A percentile compares a stretch with the other conserved stretches of the same genome.
phyloP scores from a whole-genome alignment of 2,888 invertebrate genomes.

The Mesorhabditis spiculigera region DNA sequence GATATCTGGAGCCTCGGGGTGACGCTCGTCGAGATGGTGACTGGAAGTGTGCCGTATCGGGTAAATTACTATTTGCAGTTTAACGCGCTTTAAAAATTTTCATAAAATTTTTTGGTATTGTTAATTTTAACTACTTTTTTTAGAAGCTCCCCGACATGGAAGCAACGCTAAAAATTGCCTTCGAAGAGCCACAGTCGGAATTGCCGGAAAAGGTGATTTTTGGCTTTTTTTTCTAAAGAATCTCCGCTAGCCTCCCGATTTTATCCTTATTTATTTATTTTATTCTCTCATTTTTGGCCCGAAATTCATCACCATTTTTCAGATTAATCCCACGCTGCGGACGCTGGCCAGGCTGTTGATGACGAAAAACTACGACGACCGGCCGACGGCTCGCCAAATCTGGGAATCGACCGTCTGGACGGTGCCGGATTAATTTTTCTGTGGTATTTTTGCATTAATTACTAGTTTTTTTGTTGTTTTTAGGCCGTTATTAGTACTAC shows the following conservation, averaged over 20 bases:
- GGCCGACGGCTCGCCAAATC: constrained; percentile 9
- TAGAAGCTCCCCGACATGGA: constrained; percentile 15
- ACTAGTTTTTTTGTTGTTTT: too few species aligned
- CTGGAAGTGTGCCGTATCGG: constrained; percentile 36
- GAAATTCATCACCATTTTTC: neutral
- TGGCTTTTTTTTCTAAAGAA: too few species aligned
- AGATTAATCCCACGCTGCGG: neutral
- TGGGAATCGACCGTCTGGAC: neutral
- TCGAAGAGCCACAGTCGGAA: constrained; percentile 18
- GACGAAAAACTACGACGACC: constrained; percentile 7
- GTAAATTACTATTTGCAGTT: constrained; percentile 7
- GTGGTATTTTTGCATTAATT: too few species aligned
- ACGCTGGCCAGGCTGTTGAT: constrained; percentile 6
- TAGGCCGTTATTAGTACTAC: too few species aligned
- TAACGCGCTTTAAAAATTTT: too few species aligned
- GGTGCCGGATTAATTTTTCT: neutral
- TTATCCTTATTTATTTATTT: too few species aligned
- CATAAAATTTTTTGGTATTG: too few species aligned
- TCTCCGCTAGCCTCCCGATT: too few species aligned
- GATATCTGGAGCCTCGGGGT: constrained; percentile 53
- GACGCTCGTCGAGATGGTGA: constrained; percentile 38
- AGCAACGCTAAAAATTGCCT: constrained; percentile 29
- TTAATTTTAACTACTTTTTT: neutral
- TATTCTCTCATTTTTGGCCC: too few species aligned
- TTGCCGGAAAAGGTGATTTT: neutral